phyloP scores from a whole-genome alignment of 2,888 invertebrate species.

The Amphipyra berbera region DNA sequence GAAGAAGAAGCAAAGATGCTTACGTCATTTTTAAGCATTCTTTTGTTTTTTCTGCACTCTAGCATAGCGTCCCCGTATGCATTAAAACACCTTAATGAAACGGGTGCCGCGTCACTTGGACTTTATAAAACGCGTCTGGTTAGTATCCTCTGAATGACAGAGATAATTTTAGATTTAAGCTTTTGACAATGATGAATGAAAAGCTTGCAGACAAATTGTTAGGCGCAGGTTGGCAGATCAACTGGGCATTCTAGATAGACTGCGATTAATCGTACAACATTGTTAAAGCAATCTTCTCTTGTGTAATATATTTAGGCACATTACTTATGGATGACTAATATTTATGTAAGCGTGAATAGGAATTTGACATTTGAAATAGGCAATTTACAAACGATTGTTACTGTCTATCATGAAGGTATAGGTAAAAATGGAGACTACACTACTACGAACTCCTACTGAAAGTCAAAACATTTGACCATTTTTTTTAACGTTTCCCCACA shows the following conservation, averaged over 20 bases:
- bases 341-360: constrained; percentile 16
- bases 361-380: constrained; percentile 22
- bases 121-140: not conserved
- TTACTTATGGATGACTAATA: constrained; percentile 36
- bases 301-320: constrained; percentile 32
- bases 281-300: constrained; percentile 16
- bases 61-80: too few relatives aligned
- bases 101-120: too few relatives aligned
- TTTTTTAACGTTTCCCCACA: too few relatives aligned
- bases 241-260: constrained; percentile 23
- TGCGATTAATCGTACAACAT: constrained; percentile 33
- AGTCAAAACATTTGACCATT: too few relatives aligned
- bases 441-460: too few relatives aligned
- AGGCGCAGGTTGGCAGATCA: constrained; percentile 13
- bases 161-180: not conserved
- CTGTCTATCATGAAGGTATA: too few relatives aligned
- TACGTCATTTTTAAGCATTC: too few relatives aligned
- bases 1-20: too few relatives aligned
- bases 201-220: constrained; percentile 1
- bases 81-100: too few relatives aligned
- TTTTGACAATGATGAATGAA: constrained; percentile 18
- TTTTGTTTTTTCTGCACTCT: too few relatives aligned
- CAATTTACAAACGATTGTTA: not conserved
- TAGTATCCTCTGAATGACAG: not conserved
- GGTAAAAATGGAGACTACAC: too few relatives aligned